phyloP scores from a whole-genome alignment of 2,888 invertebrate species.

The Apomyelois bistriatella region DNA sequence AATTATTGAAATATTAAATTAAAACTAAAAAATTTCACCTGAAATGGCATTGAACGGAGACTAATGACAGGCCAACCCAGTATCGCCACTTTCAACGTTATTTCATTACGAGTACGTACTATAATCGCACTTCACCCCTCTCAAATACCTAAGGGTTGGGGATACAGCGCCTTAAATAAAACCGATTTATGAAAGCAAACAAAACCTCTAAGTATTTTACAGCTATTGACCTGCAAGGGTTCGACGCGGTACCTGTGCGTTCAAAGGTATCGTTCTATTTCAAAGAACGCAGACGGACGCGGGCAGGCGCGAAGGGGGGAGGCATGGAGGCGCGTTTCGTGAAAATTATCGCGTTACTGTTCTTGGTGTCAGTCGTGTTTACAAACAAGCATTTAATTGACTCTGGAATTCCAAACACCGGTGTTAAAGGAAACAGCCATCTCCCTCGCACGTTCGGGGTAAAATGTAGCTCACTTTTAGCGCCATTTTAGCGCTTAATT shows the following conservation, averaged over 20 bases:
- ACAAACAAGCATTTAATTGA: slow-evolving; percentile 71
- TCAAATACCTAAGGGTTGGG: no score
- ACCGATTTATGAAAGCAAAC: slow-evolving; percentile 11
- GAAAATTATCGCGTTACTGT: slow-evolving; percentile 53
- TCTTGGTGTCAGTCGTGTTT: slow-evolving; percentile 56
- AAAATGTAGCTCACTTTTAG: slow-evolving; percentile 29
- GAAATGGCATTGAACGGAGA: no score
- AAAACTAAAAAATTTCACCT: no score
- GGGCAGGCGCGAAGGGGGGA: slow-evolving; percentile 8
- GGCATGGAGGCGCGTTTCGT: slow-evolving; percentile 47
- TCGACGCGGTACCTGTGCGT: slow-evolving; percentile 30
- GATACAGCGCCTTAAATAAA: no score
- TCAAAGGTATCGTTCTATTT: slow-evolving; percentile 43
- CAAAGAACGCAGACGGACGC: slow-evolving; percentile 35
- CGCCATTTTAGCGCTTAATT: slow-evolving; percentile 23
- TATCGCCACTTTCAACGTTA: no score
- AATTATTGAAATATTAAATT: no score
- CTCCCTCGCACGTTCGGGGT: slow-evolving; percentile 31
- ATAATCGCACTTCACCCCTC: no score
- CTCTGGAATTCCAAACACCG: slow-evolving; percentile 66
- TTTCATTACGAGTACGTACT: no score
- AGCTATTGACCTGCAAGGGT: slow-evolving; percentile 32
- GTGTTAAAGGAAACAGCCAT: slow-evolving; percentile 56
- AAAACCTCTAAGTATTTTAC: slow-evolving; percentile 14
- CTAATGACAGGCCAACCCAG: no score